These are phyloP conservation scores for Yponomeuta sedellus DNA, from an alignment of 2,888 invertebrate genomes.

Conservation along the genomic window DNA sequence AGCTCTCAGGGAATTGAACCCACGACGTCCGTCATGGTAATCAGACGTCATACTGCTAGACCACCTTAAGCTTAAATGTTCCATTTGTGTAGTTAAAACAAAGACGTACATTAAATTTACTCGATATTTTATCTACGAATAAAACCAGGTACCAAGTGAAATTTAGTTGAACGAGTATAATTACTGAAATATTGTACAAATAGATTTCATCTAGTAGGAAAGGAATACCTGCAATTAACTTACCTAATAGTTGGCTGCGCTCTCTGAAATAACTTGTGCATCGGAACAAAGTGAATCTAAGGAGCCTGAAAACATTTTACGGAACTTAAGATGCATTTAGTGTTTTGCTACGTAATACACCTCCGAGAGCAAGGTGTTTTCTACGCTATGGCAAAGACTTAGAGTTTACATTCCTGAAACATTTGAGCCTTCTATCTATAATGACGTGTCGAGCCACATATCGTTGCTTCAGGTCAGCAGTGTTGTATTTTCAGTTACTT, in stretches of 20 bases:
- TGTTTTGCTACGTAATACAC: constrained; percentile 1
- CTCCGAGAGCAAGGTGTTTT: not conserved
- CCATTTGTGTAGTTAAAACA: too few relatives aligned
- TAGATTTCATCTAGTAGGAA: not conserved
- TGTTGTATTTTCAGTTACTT: too few relatives aligned
- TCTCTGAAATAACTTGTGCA: not conserved
- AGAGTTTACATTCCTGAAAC: not conserved
- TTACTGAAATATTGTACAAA: not conserved
- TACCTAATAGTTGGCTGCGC: not conserved
- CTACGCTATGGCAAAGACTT: not conserved
- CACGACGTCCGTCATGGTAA: too few relatives aligned
- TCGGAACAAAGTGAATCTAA: not conserved
- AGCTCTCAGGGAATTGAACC: too few relatives aligned
- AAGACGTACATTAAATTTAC: too few relatives aligned
- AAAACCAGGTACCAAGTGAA: too few relatives aligned
- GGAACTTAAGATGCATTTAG: constrained; percentile 6
- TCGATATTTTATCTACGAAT: too few relatives aligned
- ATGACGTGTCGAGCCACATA: not conserved
- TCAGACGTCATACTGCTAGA: too few relatives aligned
- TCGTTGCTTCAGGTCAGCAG: not conserved
- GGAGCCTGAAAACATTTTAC: not conserved
- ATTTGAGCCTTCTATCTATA: too few relatives aligned
- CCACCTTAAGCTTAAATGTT: too few relatives aligned
- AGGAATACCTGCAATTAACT: not conserved
- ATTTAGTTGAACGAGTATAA: not conserved